Evolutionary conservation across 2,797 vertebrate species (phyloP), one percentile per base, ranked within the genome.

Genomic region (Urosaurus nigricauda): DNA sequence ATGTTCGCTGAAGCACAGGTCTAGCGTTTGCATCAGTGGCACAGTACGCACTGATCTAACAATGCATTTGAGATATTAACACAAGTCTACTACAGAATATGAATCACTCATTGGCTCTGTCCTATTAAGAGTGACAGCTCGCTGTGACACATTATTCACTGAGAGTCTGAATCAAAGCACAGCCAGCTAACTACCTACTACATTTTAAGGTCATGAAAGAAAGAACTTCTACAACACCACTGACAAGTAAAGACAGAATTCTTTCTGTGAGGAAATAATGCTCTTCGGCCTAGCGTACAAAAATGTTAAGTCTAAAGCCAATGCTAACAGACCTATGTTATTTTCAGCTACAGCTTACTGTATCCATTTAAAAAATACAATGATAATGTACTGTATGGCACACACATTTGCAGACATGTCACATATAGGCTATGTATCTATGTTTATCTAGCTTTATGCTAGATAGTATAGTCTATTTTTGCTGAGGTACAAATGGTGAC

Each of bases 61-160:
- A 12, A 86, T n/a, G 29, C 58, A 53, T 70, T 79, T 47, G 58
- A 86, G 53, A 78, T 86, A 78, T 51, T 86, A 53, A 32, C n/a
- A 5, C 5, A 68, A 70, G 47, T 37, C 85, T 35, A 11, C 29
- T 24, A 35, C 40, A 68, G 17, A 24, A 13, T 6, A 35, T 56
- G 21, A 47, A 29, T 32, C 43, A 70, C 77, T 37, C 60, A 53
- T 37, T 24, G 63, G 26, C 32, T 53, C 32, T 53, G 35, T 35
- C 16, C 17, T 35, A 65, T 47, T 77, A 29, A 65, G 84, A 77
- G 13, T 78, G 56, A n/a, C 24, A 40, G 51, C 37, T 43, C 24
- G 19, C n/a, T 37, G 37, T 37, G n/a, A 80, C 58, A 26, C 26
- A 75, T n/a, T 35, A 51, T 5, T 11, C 29, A 19, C 63, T 32